Percentiles rank a stretch among this genome's conserved stretches.
Conservation (phyloP, 1,140 invertebrate genomes). For the Procambarus clarkii region DNA sequence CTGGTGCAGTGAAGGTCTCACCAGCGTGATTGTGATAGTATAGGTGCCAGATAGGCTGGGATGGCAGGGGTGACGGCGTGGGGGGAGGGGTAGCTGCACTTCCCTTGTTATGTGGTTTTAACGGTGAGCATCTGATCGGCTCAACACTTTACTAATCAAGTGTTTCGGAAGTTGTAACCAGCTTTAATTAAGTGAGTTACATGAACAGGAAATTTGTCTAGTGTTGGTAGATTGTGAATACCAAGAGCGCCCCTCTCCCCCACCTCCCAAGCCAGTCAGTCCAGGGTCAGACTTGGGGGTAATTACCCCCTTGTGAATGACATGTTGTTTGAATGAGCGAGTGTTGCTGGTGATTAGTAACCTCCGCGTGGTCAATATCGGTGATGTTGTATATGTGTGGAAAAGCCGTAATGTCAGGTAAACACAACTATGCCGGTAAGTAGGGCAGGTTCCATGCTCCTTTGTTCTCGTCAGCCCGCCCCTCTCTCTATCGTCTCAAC, state of each 20-base stretch:
- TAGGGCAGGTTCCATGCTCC: slow-evolving; percentile 33
- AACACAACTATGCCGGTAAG: slow-evolving; percentile 54
- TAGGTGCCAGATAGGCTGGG: neutral
- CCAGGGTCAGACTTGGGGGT: neutral
- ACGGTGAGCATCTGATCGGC: neutral
- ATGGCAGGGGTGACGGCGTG: neutral
- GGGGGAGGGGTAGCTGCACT: neutral
- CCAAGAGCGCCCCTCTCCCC: neutral
- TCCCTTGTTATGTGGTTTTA: neutral
- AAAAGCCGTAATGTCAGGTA: slow-evolving; percentile 53
- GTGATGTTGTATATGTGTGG: slow-evolving; percentile 1
- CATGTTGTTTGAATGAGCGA: neutral
- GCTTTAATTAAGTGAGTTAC: neutral
- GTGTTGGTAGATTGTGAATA: neutral
- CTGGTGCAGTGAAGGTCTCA: neutral
- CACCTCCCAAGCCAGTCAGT: neutral
- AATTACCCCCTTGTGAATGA: neutral
- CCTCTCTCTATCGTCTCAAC: slow-evolving; percentile 15
- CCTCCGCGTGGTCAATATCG: slow-evolving; percentile 23
- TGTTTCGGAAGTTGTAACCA: neutral
- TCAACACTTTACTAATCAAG: neutral
- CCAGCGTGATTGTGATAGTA: slow-evolving; percentile 4
- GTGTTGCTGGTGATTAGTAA: slow-evolving; percentile 7
- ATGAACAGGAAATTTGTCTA: neutral
- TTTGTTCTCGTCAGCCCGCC: slow-evolving; percentile 23